Conservation (phyloP, 1,140 invertebrate genomes). For the Polypedilum pembai region DNA sequence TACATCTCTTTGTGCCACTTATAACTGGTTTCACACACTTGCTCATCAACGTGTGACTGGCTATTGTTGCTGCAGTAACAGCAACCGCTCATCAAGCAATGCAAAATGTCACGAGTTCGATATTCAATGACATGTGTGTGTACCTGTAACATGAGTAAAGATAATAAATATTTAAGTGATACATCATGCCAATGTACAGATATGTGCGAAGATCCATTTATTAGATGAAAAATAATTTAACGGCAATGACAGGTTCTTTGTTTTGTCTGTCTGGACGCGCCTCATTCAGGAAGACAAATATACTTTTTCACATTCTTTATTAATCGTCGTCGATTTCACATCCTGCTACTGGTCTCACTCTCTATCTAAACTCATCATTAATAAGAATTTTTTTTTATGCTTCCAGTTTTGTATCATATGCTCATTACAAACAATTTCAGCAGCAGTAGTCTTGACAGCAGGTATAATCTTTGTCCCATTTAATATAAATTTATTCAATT, state of each 20-base stretch:
- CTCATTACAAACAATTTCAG: too few relatives aligned
- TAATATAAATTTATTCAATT: not conserved
- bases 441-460: not conserved
- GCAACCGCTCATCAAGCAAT: not conserved
- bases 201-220: not conserved
- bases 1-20: constrained; percentile 23
- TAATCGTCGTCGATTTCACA: not conserved
- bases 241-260: not conserved
- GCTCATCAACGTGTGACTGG: constrained; percentile 24
- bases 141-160: not conserved
- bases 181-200: not conserved
- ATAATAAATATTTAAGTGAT: not conserved
- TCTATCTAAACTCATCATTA: not conserved
- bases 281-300: not conserved
- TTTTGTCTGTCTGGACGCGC: not conserved
- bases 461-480: not conserved
- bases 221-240: not conserved
- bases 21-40: constrained; percentile 28
- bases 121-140: not conserved
- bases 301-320: not conserved
- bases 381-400: constrained; percentile 12
- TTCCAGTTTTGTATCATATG: not conserved
- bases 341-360: not conserved
- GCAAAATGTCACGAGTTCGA: constrained; percentile 10
- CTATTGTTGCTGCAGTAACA: not conserved